Base-by-base conservation (phyloP, 2,113 vertebrate genomes). In the Micromys minutus region DNA sequence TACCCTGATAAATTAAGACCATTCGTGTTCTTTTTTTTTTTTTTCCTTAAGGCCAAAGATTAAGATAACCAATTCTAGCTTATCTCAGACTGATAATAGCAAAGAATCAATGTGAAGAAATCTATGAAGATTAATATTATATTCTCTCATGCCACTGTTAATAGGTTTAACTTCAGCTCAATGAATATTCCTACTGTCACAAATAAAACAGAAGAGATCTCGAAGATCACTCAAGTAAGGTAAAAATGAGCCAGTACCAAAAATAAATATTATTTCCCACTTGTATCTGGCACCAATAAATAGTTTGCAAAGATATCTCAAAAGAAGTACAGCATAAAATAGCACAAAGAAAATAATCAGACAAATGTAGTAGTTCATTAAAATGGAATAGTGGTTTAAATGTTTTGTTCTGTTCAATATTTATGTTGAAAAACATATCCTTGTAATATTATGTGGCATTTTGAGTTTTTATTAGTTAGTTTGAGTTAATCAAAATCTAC, bases 61-160 rank as follows among this genome's bases (percentile, higher is more conserved):
- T 11, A 91, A 76, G 67, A 55, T 36, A 72, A 9, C 15, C 10
- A 94, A 55, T 22, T 81, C 77, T 36, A 61, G 7, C 13, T 80
- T 13, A 59, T 81, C 92, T 19, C 13, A 76, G 47, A 1, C 75
- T 34, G 17, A 71, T 94, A 72, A 81, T 6, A 88, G 22, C 42
- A 80, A 55, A 0, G 12, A 83, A 86, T 71, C 31, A 81, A 59
- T 89, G 26, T n/a, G 63, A 75, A 39, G 45, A 22, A 52, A 88
- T 90, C 17, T 63, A 15, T 67, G 45, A 93, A 88, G 39, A 88
- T 93, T 85, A 69, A 90, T 65, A 90, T 12, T 42, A 61, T 74
- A 7, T 52, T 52, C 50, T 52, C 5, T 52, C 34, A 5, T 42
- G 34, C 1, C 59, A 22, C 19, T 89, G 87, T 47, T 31, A 89